phyloP scores from a whole-genome alignment of 2,797 vertebrate genomes.

The Lepilemur septentrionalis region DNA sequence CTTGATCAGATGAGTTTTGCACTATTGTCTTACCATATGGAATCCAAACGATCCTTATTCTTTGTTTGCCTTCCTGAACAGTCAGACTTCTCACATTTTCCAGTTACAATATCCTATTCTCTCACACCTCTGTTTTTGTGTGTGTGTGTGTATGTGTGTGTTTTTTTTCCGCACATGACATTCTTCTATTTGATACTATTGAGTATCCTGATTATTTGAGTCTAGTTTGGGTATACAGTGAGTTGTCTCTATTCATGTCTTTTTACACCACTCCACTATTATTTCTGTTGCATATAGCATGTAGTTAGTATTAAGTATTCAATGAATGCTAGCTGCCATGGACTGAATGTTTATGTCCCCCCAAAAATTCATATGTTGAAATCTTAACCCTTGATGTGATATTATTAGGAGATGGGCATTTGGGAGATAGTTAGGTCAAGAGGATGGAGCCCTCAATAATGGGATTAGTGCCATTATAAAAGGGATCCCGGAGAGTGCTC shows the following conservation, averaged over 20 bases:
- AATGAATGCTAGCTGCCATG: not conserved
- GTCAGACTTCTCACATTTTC: not conserved
- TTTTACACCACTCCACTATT: not conserved
- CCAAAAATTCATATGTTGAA: not conserved
- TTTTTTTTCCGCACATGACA: not conserved
- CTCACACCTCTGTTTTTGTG: not conserved
- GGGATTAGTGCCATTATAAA: not conserved
- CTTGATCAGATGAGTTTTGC: not conserved
- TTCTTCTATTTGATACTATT: not conserved
- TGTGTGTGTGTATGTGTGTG: not conserved
- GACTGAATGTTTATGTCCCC: not conserved
- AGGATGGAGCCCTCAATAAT: not conserved
- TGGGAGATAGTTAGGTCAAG: not conserved
- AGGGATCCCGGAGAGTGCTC: not conserved
- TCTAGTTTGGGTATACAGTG: not conserved
- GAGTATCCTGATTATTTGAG: not conserved
- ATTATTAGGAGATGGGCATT: not conserved
- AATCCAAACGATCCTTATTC: not conserved
- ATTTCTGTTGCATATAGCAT: not conserved
- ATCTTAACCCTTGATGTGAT: not conserved
- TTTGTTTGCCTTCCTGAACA: not conserved
- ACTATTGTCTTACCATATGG: not conserved
- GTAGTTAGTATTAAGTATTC: not conserved
- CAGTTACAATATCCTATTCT: not conserved
- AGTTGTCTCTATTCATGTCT: not conserved